Evolutionary conservation across 35 echinoderm and acorn worm species (phyloP), one percentile per base, ranked within the genome.

Genomic region (Acanthaster planci): DNA sequence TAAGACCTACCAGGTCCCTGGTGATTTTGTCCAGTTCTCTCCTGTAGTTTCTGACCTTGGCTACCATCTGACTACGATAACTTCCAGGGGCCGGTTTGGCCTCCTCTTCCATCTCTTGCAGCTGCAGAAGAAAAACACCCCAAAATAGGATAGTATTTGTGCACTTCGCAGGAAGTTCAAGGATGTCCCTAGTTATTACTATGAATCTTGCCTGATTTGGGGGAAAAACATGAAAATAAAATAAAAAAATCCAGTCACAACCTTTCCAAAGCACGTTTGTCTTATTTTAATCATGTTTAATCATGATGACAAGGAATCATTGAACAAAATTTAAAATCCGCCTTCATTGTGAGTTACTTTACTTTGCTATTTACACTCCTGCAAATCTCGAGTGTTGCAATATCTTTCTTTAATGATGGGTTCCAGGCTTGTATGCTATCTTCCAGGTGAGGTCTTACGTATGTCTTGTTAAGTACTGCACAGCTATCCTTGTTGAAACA

Each of bases 81-180:
- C 90, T 92, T 17, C 90, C 86, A 29, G 94, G 94, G 8, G 94
- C 94, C 80, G 56, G 84, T 51, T 79, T 90, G 7, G 90, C 90
- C 53, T 97, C 90, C 79, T 79, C 55, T 22, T 97, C 94, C 78
- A 97, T 58, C 17, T 86, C 84, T 77, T 80, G 60, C 76, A 92
- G 59, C 90, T 92, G 85, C n/a, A 77, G 18, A 54, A 50, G 75
- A 55, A 79, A 55, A 87, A 40, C 5, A 50, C 18, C n/a, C 42
- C 26, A 8, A 14, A 19, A 55, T 67, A 80, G 30, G 7, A 37
- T 38, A 15, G 8, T 84, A 4, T 47, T 47, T 47, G 4, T 47
- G 42, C 4, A 47, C 42, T 47, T 12, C 12, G 4, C 12, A 47
- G n/a, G n/a, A n/a, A n/a, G n/a, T n/a, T n/a, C n/a, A n/a, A n/a